phyloP scores from a whole-genome alignment of 2,797 vertebrate genomes.

The Tokudaia tokunoshimensis region DNA sequence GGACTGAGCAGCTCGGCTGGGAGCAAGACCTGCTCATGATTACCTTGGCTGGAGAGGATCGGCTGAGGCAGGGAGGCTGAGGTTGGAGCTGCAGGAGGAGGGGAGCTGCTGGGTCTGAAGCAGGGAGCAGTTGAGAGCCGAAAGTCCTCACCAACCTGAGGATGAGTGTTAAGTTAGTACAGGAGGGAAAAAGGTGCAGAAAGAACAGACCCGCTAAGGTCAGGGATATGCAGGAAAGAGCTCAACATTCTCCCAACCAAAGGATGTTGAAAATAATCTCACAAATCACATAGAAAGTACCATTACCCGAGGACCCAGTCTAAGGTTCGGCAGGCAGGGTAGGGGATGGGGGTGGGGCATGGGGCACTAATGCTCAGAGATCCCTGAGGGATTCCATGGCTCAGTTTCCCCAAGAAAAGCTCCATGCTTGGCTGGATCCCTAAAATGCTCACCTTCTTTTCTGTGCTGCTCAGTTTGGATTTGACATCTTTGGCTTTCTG shows the following conservation, averaged over 20 bases:
- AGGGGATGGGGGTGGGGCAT: neutral
- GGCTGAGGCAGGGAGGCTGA: slow-evolving; percentile 92
- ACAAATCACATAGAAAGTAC: neutral
- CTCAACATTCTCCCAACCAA: neutral
- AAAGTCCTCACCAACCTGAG: slow-evolving; percentile 96
- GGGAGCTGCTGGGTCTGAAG: slow-evolving; percentile 89
- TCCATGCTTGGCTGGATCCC: neutral
- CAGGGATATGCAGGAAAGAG: neutral
- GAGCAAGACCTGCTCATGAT: slow-evolving; percentile 94
- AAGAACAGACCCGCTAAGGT: neutral
- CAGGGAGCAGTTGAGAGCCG: slow-evolving; percentile 91
- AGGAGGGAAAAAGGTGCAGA: neutral
- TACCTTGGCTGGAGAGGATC: slow-evolving; percentile 98
- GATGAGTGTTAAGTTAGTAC: slow-evolving; percentile 87
- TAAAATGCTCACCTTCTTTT: slow-evolving; percentile 93
- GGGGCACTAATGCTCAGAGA: neutral
- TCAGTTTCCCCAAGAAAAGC: neutral
- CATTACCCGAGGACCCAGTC: neutral
- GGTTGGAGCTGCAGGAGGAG: slow-evolving; percentile 88
- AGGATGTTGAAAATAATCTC: neutral
- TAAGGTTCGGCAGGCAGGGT: neutral
- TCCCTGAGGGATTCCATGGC: neutral
- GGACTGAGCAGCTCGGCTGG: slow-evolving; percentile 83
- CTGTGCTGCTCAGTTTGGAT: slow-evolving; percentile 92
- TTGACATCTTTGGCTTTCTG: slow-evolving; percentile 98